Evolutionary conservation across 1,140 invertebrate species (phyloP).

Genomic region (Cydia pomonella): DNA sequence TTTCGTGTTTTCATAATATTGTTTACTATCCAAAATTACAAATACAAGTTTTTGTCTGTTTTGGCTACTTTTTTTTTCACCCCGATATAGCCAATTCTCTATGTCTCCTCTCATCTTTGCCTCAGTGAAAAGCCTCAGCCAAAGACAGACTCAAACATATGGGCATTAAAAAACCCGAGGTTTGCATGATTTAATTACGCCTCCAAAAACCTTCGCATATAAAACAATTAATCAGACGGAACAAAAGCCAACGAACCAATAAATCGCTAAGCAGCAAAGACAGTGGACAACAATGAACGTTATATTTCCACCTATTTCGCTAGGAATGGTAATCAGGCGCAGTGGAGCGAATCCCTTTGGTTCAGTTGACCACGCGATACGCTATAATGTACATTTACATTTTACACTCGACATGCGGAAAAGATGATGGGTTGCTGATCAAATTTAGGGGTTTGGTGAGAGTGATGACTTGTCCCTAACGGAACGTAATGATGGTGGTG

Average conservation of each 20-base stretch:
- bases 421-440: constrained; percentile 56
- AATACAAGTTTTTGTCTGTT: too few species aligned
- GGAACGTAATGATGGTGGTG: background rate
- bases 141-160: too few species aligned
- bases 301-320: constrained; percentile 13
- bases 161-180: too few species aligned
- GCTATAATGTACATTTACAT: constrained; percentile 39
- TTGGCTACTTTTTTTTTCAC: too few species aligned
- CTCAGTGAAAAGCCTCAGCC: too few species aligned
- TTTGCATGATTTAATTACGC: background rate
- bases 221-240: constrained; percentile 3
- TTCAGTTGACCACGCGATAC: constrained; percentile 34
- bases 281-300: background rate
- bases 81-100: too few species aligned
- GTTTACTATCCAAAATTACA: too few species aligned
- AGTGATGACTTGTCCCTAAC: constrained; percentile 42
- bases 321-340: constrained; percentile 17
- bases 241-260: constrained; percentile 5
- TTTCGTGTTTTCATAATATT: too few species aligned
- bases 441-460: constrained; percentile 58
- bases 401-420: constrained; percentile 58
- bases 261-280: background rate
- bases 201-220: background rate
- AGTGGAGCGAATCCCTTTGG: constrained; percentile 1
- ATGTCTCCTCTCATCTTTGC: too few species aligned